Base-by-base conservation (phyloP, 2,888 invertebrate genomes). In the Taphrorychus bicolor region DNA sequence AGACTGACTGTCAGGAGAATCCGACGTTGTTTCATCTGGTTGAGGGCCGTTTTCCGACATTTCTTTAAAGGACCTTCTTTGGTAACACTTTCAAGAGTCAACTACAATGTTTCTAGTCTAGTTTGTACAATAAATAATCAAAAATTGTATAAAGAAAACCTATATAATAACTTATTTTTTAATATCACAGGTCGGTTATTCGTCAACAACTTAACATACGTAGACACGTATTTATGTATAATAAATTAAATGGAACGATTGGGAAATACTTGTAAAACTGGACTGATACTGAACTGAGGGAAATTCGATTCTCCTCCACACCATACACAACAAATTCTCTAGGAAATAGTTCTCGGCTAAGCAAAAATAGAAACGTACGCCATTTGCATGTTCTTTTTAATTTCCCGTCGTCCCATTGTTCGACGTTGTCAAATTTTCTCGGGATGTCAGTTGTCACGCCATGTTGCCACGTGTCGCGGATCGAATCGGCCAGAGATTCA, bases 181-280 rank as follows among this genome's bases (percentile, higher is more conserved):
- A 79, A 78, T 79, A 79, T 79, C 79, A 79, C 79, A 79, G 79
- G 77, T 77, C 75, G 77, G 76, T 77, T 74, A 72, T 77, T 77
- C 76, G 74, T 77, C 76, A 77, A 77, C 77, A 77, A 78, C 76
- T 76, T 71, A 77, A 76, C 76, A 77, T 76, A 78, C 76, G 77
- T 76, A 76, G 74, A 78, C 75, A 71, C 71, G 72, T 72, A 74
- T 76, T 75, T 76, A 76, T 75, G 73, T 74, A 75, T 71, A 73
- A 73, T 71, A 71, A 72, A 70, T 71, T 70, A 60, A 70, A 71
- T 68, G 69, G 69, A 69, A 71, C 68, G 69, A 71, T 73, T 69
- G 71, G 71, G 72, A 70, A 73, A 14, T 73, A 70, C 69, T 74
- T 72, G 71, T 72, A 69, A 67, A 73, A n/a, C 70, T 73, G 70